Conservation (phyloP, 2,113 vertebrate genomes). For the Hemibagrus wyckioides region DNA sequence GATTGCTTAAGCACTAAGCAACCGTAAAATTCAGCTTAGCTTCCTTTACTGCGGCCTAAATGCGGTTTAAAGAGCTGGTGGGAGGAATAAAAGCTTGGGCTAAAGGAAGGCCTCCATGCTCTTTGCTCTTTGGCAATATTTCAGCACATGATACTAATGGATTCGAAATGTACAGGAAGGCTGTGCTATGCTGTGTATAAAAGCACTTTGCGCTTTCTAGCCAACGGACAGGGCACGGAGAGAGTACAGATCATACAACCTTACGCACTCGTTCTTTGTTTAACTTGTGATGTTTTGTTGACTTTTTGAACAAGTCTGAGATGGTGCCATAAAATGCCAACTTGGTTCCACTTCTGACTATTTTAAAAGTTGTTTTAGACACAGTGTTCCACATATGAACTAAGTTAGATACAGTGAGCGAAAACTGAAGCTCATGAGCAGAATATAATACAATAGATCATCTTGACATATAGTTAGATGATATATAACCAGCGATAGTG, state of each 20-base stretch:
- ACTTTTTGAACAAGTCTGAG: neutral
- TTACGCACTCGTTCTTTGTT: slow-evolving; percentile 1
- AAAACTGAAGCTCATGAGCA: neutral
- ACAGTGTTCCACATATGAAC: neutral
- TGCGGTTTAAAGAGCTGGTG: slow-evolving; percentile 48
- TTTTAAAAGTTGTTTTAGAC: neutral
- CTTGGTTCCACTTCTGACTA: neutral
- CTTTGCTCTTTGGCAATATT: slow-evolving; percentile 46
- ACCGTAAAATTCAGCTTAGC: slow-evolving; percentile 53
- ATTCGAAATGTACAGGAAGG: slow-evolving; percentile 36
- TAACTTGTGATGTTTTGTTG: neutral
- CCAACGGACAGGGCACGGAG: slow-evolving; percentile 3
- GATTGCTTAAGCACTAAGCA: slow-evolving; percentile 50
- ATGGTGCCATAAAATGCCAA: neutral
- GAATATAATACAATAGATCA: neutral
- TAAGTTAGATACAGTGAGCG: neutral
- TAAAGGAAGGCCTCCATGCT: slow-evolving; percentile 44
- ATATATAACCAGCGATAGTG: no score
- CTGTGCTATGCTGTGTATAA: neutral
- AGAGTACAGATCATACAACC: neutral
- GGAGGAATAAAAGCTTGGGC: slow-evolving; percentile 46
- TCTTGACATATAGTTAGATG: no score
- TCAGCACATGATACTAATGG: slow-evolving; percentile 48
- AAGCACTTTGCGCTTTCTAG: slow-evolving; percentile 18
- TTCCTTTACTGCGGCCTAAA: slow-evolving; percentile 47